These are phyloP conservation scores for Drosophila cognata DNA, from an alignment of 2,888 invertebrate species.

Conservation along the genomic window DNA sequence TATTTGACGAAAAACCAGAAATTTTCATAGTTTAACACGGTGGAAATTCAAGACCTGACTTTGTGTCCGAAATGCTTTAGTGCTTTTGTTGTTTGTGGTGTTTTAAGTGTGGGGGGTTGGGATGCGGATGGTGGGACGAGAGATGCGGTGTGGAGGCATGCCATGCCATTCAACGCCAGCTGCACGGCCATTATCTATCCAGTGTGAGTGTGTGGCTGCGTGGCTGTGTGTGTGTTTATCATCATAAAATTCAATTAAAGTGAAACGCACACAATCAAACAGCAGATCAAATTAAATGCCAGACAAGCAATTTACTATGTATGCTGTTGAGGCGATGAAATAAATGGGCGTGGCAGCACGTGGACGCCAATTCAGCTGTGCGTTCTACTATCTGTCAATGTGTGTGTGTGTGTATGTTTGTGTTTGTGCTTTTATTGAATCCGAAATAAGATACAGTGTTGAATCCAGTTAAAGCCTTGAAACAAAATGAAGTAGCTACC, in stretches of 20 bases:
- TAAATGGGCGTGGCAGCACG: constrained; percentile 59
- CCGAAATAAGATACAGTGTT: constrained; percentile 57
- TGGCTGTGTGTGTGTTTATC: constrained; percentile 56
- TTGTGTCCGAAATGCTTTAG: constrained; percentile 48
- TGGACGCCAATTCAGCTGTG: constrained; percentile 27
- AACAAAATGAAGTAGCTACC: constrained; percentile 27
- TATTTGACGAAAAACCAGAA: not conserved
- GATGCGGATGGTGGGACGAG: not conserved
- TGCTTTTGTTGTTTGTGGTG: constrained; percentile 1
- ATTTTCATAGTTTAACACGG: constrained; percentile 12
- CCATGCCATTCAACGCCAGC: constrained; percentile 11
- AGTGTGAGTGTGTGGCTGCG: constrained; percentile 1
- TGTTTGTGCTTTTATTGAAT: constrained; percentile 54
- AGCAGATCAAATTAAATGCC: constrained; percentile 81
- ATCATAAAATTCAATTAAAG: constrained; percentile 80
- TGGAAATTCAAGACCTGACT: constrained; percentile 25
- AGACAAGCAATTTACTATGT: constrained; percentile 76
- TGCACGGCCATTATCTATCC: constrained; percentile 26
- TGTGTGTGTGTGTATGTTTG: constrained; percentile 9
- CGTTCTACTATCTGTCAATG: constrained; percentile 4
- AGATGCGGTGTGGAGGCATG: constrained; percentile 4
- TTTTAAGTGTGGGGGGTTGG: not conserved
- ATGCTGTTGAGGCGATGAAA: constrained; percentile 46
- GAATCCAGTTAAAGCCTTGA: constrained; percentile 34
- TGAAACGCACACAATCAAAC: constrained; percentile 79